These are phyloP conservation scores for Triops cancriformis DNA, from an alignment of 1,140 invertebrate genomes.

Conservation along the genomic window DNA sequence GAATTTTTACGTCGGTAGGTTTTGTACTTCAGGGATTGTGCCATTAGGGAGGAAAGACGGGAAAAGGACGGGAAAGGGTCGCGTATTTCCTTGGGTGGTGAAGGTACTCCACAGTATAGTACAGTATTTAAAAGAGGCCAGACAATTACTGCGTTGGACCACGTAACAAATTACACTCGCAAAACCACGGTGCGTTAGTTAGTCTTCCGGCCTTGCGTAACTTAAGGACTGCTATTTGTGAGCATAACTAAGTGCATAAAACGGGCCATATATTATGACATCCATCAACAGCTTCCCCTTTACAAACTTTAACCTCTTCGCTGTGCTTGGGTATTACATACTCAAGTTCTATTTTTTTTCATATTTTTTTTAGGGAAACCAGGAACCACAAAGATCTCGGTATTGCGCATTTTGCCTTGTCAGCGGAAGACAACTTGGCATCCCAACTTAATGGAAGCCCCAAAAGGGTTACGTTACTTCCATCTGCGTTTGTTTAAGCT, in stretches of 20 bases:
- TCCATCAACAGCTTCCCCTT: background rate
- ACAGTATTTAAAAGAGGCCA: background rate
- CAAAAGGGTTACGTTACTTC: background rate
- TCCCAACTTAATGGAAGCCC: background rate
- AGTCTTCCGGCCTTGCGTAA: background rate
- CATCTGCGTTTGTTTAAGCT: background rate
- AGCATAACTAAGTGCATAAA: background rate
- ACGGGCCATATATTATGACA: background rate
- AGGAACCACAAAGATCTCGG: no score
- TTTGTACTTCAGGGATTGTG: no score
- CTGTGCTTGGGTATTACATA: background rate
- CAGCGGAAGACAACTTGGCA: no score
- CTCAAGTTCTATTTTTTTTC: background rate
- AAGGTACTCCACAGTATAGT: background rate
- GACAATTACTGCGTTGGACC: background rate
- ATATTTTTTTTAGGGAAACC: no score
- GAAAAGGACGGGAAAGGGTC: background rate
- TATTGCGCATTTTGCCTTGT: no score
- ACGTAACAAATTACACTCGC: background rate
- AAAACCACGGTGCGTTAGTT: background rate
- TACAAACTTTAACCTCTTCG: background rate
- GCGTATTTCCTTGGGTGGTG: background rate
- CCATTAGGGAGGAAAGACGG: background rate
- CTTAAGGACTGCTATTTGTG: slow-evolving; percentile 10
- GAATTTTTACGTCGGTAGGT: no score